These are phyloP conservation scores for Eciton burchellii DNA, from an alignment of 1,140 invertebrate species.

Conservation along the genomic window DNA sequence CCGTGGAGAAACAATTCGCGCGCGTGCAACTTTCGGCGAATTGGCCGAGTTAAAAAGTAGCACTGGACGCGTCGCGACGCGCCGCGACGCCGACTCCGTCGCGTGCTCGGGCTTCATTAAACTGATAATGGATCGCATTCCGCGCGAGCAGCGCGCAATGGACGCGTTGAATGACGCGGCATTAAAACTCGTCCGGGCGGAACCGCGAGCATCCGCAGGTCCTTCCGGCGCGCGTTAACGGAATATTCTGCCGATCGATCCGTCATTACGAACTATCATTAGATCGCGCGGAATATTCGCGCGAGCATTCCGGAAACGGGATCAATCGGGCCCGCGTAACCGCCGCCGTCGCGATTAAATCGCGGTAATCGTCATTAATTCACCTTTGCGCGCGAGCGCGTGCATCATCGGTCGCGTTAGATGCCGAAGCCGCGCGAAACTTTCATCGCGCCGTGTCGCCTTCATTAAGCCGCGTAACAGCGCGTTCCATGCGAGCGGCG, in stretches of 20 bases:
- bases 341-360: background rate
- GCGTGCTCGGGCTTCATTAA: conserved; percentile 15
- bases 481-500: background rate
- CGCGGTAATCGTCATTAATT: background rate
- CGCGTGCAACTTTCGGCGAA: conserved; percentile 24
- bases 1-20: conserved; percentile 36
- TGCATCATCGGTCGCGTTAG: no score
- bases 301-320: no score
- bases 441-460: background rate
- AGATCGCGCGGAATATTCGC: no score
- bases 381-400: background rate
- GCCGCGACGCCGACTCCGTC: background rate
- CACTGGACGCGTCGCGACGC: background rate
- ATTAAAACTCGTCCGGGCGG: conserved; percentile 44
- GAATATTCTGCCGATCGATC: no score
- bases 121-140: conserved; percentile 64
- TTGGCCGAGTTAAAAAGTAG: conserved; percentile 44
- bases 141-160: conserved; percentile 14
- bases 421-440: no score
- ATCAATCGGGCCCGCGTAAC: no score
- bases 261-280: conserved; percentile 54
- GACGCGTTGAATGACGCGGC: conserved; percentile 34
- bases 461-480: conserved; percentile 54
- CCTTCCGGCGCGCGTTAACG: background rate
- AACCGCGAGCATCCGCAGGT: conserved; percentile 13